Evolutionary conservation across 64 coral and sea anemone genomes (phyloP), one percentile per base, ranked within the genome.

Genomic region (Porites australiensis): DNA sequence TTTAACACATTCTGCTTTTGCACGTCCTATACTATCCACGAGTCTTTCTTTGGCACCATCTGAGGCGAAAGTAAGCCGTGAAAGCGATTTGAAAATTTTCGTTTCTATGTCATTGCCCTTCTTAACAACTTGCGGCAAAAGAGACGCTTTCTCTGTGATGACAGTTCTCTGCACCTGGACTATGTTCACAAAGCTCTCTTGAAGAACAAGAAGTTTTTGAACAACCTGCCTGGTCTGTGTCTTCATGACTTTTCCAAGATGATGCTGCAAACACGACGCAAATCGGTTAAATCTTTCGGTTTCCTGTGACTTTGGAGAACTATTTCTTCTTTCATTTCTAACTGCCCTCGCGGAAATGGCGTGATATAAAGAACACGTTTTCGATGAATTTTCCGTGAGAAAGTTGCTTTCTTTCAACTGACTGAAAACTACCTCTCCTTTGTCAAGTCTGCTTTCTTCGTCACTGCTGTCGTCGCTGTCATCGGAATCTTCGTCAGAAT

Each of bases 151-250:
- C 6, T 84, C 13, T 2, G 81, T 84, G 13, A 84, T 48, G 8
- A 21, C 11, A 9, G 81, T 68, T 69, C 58, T 68, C 63, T 84
- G 81, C 3, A 69, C 81, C 44, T 84, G 81, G 18, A 84, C 81
- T 22, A 84, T 44, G 16, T 84, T 84, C 2, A 84, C 81, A 68
- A 84, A 84, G 19, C 81, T 84, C 50, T 84, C 81, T 50, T 84
- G 81, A 45, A 84, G 63, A 11, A 68, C 44, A 61, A 84, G 5
- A 48, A 84, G 81, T 20, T 64, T 68, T 69, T 68, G 81, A 18
- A 84, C 81, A 15, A 84, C 61, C 22, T 14, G 47, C 4, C 48
- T 69, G 11, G 48, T 69, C 19, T 84, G 81, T 6, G 44, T 50
- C 64, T 69, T 84, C 81, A 84, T 68, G 15, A 84, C 46, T 5